Conservation (phyloP, 35 echinoderm and acorn worm genomes). For the Diadema setosum region DNA sequence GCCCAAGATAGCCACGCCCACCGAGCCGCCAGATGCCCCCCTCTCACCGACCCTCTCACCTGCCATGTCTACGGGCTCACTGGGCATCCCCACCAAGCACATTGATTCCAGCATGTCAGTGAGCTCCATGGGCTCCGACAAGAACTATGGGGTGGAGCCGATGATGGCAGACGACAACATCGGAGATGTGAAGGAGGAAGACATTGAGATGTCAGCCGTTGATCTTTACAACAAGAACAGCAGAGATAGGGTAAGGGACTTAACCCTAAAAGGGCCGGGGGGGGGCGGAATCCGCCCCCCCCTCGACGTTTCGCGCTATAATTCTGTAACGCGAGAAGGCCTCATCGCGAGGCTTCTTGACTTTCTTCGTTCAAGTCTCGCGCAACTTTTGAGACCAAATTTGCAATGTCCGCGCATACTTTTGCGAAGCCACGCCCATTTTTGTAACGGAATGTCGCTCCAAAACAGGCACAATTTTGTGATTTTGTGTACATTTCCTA, state of each 20-base stretch:
- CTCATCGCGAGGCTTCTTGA: too few relatives aligned
- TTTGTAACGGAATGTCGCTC: too few relatives aligned
- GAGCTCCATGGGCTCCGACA: slow-evolving; percentile 46
- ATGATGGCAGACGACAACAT: neutral
- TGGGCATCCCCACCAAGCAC: neutral
- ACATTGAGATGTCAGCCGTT: slow-evolving; percentile 94
- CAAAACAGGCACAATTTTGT: too few relatives aligned
- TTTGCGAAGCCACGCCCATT: too few relatives aligned
- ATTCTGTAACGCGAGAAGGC: too few relatives aligned
- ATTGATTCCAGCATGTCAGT: slow-evolving; percentile 47
- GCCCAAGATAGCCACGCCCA: neutral
- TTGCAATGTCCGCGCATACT: too few relatives aligned
- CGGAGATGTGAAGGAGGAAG: slow-evolving; percentile 64
- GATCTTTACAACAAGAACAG: slow-evolving; percentile 97
- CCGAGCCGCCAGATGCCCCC: neutral
- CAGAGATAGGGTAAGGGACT: slow-evolving; percentile 82
- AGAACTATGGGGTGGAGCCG: neutral
- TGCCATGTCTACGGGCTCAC: neutral
- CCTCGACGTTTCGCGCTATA: too few relatives aligned
- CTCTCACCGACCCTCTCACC: neutral
- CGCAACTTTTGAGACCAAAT: too few relatives aligned
- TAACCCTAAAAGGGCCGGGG: too few relatives aligned
- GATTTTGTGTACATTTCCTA: too few relatives aligned
- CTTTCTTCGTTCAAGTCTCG: too few relatives aligned
- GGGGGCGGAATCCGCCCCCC: too few relatives aligned